Conservation (phyloP, 2,113 vertebrate genomes). For the Penelope pileata region DNA sequence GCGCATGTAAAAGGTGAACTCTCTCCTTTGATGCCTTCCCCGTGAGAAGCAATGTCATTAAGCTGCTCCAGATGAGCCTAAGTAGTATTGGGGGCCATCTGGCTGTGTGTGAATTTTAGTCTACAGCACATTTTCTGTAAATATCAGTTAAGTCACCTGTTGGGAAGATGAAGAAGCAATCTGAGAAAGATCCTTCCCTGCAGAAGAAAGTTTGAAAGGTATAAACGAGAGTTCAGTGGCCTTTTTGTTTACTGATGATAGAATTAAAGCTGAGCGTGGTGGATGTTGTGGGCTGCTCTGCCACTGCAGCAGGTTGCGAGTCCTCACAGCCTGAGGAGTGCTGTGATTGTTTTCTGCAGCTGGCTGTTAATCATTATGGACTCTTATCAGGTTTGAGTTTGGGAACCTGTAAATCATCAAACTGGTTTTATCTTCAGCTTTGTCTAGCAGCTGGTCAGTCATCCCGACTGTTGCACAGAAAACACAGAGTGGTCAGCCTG, state of each 20-base stretch:
- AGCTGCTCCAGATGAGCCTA: background rate
- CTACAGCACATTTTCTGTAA: background rate
- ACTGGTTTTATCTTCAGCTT: background rate
- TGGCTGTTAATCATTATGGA: constrained; percentile 52
- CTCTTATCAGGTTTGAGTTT: constrained; percentile 1
- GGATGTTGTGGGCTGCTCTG: background rate
- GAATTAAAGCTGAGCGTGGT: background rate
- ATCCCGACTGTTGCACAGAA: background rate
- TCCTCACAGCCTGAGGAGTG: background rate
- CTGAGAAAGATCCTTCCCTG: background rate
- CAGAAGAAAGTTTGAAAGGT: background rate
- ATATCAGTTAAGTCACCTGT: background rate
- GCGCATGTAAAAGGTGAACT: background rate
- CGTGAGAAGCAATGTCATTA: background rate
- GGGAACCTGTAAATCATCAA: constrained; percentile 60
- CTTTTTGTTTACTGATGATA: background rate
- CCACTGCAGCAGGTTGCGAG: background rate
- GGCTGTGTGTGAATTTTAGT: background rate
- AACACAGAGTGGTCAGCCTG: background rate
- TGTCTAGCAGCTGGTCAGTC: background rate
- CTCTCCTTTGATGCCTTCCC: background rate
- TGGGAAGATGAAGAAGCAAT: background rate
- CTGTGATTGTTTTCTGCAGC: background rate
- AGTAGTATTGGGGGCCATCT: background rate
- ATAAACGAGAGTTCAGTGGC: background rate